Conservation (phyloP, 2,113 vertebrate genomes). For the Oostethus manadensis region DNA sequence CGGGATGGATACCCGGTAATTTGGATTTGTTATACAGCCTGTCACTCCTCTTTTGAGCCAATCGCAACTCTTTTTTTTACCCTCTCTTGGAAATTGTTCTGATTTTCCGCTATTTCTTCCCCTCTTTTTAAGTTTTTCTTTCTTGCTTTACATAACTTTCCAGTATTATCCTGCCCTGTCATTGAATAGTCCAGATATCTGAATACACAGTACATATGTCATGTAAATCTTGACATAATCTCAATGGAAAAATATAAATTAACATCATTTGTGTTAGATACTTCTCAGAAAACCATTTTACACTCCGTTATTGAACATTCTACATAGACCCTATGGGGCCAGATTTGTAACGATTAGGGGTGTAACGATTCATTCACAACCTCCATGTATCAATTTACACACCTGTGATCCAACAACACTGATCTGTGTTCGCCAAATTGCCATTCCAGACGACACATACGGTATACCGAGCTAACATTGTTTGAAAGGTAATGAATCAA, state of each 20-base stretch:
- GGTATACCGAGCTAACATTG: too few species aligned
- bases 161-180: conserved; percentile 36
- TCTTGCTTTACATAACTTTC: not conserved
- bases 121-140: not conserved
- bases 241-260: not conserved
- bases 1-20: conserved; percentile 98
- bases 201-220: too few species aligned
- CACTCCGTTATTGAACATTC: not conserved
- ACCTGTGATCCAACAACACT: too few species aligned
- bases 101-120: not conserved
- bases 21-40: conserved; percentile 58
- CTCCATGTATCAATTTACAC: too few species aligned
- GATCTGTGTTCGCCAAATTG: too few species aligned
- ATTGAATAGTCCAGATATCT: not conserved
- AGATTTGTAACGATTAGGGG: too few species aligned
- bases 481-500: too few species aligned
- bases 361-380: too few species aligned
- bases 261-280: not conserved
- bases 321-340: not conserved
- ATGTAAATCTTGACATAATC: not conserved
- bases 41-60: conserved; percentile 46
- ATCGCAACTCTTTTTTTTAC: conserved; percentile 12
- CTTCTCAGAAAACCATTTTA: not conserved
- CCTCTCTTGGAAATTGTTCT: not conserved
- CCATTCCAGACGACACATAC: too few species aligned